phyloP scores from a whole-genome alignment of 2,888 invertebrate species.

The Gerris lacustris region DNA sequence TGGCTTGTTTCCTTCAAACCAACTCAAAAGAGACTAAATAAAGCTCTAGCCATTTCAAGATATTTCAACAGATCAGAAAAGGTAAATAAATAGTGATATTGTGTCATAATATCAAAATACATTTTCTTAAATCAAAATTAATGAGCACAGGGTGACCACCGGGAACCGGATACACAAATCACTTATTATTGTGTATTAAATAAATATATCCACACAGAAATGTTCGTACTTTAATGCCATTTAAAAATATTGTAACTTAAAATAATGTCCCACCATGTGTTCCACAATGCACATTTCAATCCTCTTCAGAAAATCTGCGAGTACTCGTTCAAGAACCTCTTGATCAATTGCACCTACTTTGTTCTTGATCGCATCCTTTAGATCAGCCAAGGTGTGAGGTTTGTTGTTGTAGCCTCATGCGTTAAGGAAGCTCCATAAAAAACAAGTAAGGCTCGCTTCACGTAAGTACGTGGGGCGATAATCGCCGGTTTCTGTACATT shows the following conservation, averaged over 20 bases:
- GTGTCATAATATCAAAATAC: background rate
- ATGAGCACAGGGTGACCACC: too few relatives aligned
- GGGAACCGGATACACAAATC: too few relatives aligned
- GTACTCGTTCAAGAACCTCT: background rate
- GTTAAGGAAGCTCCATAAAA: background rate
- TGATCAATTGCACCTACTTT: background rate
- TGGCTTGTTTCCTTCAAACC: constrained; percentile 38
- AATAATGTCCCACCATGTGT: too few relatives aligned
- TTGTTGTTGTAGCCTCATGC: background rate
- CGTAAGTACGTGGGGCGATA: too few relatives aligned
- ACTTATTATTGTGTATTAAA: too few relatives aligned
- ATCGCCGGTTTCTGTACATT: too few relatives aligned
- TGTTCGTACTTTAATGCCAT: too few relatives aligned
- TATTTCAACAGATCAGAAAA: constrained; percentile 22
- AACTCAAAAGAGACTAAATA: constrained; percentile 8
- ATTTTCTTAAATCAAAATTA: too few relatives aligned
- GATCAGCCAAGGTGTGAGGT: constrained; percentile 1
- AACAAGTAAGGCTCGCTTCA: too few relatives aligned
- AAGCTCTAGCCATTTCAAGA: constrained; percentile 21
- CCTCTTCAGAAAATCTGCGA: background rate
- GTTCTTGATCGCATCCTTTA: constrained; percentile 4
- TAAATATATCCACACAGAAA: too few relatives aligned
- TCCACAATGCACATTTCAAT: constrained; percentile 2
- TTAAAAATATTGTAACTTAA: too few relatives aligned
- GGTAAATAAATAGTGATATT: constrained; percentile 14